Conservation (phyloP, 37 sponge, comb jelly and placozoan genomes). For the Crambe crambe region DNA sequence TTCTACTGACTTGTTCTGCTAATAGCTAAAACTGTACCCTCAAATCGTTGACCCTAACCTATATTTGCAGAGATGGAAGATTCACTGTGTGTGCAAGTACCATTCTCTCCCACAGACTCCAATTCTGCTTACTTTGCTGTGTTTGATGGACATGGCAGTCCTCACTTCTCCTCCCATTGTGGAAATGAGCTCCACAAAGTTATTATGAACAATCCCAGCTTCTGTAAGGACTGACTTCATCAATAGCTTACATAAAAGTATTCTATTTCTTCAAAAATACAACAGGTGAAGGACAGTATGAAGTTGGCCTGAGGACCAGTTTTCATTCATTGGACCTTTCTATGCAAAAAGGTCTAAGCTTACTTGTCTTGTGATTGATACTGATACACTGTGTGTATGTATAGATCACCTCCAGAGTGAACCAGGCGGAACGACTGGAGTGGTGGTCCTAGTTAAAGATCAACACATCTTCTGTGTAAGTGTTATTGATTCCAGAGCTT, state of each 20-base stretch:
- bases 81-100: slow-evolving; percentile 54
- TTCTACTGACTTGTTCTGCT: too few species aligned
- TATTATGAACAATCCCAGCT: not conserved
- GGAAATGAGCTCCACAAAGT: slow-evolving; percentile 20
- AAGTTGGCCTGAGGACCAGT: slow-evolving; percentile 34
- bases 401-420: slow-evolving; percentile 32
- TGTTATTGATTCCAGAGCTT: not conserved
- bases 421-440: slow-evolving; percentile 81
- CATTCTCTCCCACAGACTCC: slow-evolving; percentile 31
- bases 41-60: too few species aligned
- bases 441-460: slow-evolving; percentile 68
- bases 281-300: slow-evolving; percentile 43
- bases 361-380: not conserved
- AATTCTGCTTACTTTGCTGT: slow-evolving; percentile 79
- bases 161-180: slow-evolving; percentile 37
- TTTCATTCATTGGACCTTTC: slow-evolving; percentile 54
- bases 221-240: slow-evolving; percentile 20
- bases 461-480: slow-evolving; percentile 83
- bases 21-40: too few species aligned
- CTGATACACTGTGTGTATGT: not conserved
- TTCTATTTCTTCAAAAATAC: slow-evolving; percentile 13
- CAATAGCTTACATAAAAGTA: not conserved
- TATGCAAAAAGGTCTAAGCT: slow-evolving; percentile 37
- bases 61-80: slow-evolving; percentile 92
- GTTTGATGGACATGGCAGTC: slow-evolving; percentile 90